A percentile compares a stretch with the other conserved stretches of the same genome.
Evolutionary conservation across 2,113 vertebrate species (phyloP).

Genomic region (Macrotis lagotis): DNA sequence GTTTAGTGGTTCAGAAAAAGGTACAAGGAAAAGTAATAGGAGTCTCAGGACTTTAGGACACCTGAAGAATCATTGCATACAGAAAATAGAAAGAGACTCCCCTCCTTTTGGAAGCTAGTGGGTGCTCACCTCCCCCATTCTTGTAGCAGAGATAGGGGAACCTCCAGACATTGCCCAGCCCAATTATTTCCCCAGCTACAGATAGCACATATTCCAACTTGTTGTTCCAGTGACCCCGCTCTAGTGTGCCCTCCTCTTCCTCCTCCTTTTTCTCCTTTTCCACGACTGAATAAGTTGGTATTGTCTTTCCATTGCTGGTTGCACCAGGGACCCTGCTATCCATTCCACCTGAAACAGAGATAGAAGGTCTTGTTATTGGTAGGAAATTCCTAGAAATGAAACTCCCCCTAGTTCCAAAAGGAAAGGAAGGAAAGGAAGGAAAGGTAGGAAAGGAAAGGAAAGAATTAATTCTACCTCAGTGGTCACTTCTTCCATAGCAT

Average conservation of each 20-base stretch:
- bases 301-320: conserved; percentile 84
- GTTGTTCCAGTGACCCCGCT: conserved; percentile 94
- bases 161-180: conserved; percentile 95
- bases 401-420: background rate
- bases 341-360: conserved; percentile 84
- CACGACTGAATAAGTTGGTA: conserved; percentile 65
- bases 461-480: background rate
- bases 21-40: background rate
- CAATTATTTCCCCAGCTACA: conserved; percentile 93
- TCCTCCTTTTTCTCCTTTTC: conserved; percentile 70
- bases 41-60: background rate
- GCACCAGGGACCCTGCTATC: conserved; percentile 81
- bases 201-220: conserved; percentile 93
- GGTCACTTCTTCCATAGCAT: background rate
- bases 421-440: no score
- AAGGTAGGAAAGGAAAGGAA: background rate
- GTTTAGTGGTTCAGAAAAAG: background rate
- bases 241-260: conserved; percentile 78
- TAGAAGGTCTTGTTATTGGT: background rate
- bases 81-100: background rate
- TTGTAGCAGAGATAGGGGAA: conserved; percentile 98
- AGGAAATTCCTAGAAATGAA: background rate
- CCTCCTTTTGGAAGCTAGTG: background rate
- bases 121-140: conserved; percentile 92
- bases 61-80: background rate